Evolutionary conservation across 1,140 invertebrate species (phyloP), one percentile per base, ranked within the genome.

Genomic region (Oncopodura yosiiana): DNA sequence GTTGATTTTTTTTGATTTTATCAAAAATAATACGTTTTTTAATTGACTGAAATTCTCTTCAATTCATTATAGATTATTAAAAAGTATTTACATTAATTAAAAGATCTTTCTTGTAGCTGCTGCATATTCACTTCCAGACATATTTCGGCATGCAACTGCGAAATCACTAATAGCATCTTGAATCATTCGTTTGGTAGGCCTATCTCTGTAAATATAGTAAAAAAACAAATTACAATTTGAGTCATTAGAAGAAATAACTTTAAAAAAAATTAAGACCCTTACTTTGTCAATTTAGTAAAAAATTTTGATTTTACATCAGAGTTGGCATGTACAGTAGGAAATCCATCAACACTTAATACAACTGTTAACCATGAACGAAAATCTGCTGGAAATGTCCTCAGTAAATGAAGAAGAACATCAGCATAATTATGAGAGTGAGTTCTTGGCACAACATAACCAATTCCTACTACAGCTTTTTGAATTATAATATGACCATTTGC

Each of bases 131-230:
- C 30, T 54, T 12, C 62, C 62, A 37, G 51, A 55, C 36, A 64
- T 44, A 34, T 64, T 64, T 18, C 62, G 41, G 37, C 62, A 61
- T 11, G 49, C 49, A 16, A 61, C 27, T 3, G 62, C 56, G 36
- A 64, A 61, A n/a, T 64, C 62, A 23, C 55, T 53, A 18, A 64
- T 58, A 9, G 58, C 58, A n/a, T 64, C 58, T 29, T 58, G 51
- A 26, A 64, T 42, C 23, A 46, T 36, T 38, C 62, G 42, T 29
- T 61, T 61, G 37, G 58, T 64, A 11, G 52, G 43, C 29, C 60
- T 48, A n/a, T 60, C 62, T 30, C 62, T 64, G 27, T 6, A 55
- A 55, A 38, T 23, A 42, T 48, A 19, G 29, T 43, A 50, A 41
- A 38, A 50, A 18, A 11, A 32, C 23, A 54, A 55, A 11, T 37